phyloP scores from a whole-genome alignment of 2,888 invertebrate genomes.

The Sphaerophoria taeniata region DNA sequence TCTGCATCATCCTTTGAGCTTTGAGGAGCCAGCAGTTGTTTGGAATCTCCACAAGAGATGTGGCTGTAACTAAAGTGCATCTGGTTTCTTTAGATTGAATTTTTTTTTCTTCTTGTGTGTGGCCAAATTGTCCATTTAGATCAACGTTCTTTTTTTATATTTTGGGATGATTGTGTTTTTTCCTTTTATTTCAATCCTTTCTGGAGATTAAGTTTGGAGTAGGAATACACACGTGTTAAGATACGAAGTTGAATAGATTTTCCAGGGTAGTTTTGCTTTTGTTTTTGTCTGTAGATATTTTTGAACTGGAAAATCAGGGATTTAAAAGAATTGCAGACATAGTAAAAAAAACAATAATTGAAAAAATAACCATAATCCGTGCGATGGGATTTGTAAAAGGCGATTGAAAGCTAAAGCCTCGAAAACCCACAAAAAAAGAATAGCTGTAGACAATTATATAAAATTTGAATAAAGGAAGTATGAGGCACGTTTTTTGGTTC shows the following conservation, averaged over 20 bases:
- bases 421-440: not conserved
- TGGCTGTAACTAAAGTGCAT: conserved; percentile 19
- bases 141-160: conserved; percentile 26
- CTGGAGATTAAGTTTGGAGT: conserved; percentile 33
- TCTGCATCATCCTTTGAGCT: conserved; percentile 31
- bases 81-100: conserved; percentile 22
- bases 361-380: conserved; percentile 25
- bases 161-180: conserved; percentile 39
- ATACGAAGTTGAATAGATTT: conserved; percentile 48
- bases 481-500: not conserved
- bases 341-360: conserved; percentile 7
- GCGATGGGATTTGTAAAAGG: not conserved
- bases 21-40: not conserved
- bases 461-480: not conserved
- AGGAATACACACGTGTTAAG: conserved; percentile 26
- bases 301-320: conserved; percentile 29
- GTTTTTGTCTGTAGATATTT: not conserved
- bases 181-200: conserved; percentile 24
- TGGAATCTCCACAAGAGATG: not conserved
- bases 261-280: not conserved
- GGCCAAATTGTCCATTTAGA: conserved; percentile 62
- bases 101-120: conserved; percentile 5
- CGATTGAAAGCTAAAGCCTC: not conserved
- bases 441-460: not conserved
- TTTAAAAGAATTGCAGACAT: conserved; percentile 1